Evolutionary conservation across 2,888 invertebrate species (phyloP), one percentile per base, ranked within the genome.

Genomic region (Cantharis nigra): DNA sequence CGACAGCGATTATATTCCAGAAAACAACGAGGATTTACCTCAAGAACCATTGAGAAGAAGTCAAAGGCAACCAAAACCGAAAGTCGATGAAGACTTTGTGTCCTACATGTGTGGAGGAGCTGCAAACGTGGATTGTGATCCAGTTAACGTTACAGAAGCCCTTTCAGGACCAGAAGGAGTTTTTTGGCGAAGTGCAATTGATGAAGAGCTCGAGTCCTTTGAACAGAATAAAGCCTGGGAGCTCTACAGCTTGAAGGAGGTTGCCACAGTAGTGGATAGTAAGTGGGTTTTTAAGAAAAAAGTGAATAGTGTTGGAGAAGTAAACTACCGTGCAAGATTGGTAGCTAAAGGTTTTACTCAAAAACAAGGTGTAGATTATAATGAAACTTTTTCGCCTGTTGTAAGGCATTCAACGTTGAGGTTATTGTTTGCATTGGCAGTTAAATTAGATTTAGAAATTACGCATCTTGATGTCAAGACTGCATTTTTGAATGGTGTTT

Each of bases 211-310:
- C 20, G 13, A 81, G 16, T 77, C 78, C 9, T 86, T 85, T 71
- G 76, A 82, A 30, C 81, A 84, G 70, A 85, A 86, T 76, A 74
- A 81, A 63, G 81, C 84, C 11, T 85, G 84, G 83, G 81, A 83
- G n/a, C 16, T 85, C 0, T 75, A 79, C 0, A 81, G 84, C 74
- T 7, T 67, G n/a, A 83, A 82, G 70, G 71, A 80, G 62, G 70
- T 67, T 72, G 78, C 30, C 33, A 81, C 76, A 11, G 78, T 85
- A 33, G 84, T 85, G 70, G 18, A 83, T 63, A 83, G 83, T 70
- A 85, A 85, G 69, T 86, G 84, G 85, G 83, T 85, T 11, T 84
- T 81, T 70, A 83, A 84, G 74, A 79, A 20, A 20, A 85, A 85
- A 75, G n/a, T 9, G 30, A 79, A 84, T 74, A 71, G 73, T 74